These are phyloP conservation scores for Cryptotis parvus DNA, from an alignment of 2,113 vertebrate species.

Conservation along the genomic window DNA sequence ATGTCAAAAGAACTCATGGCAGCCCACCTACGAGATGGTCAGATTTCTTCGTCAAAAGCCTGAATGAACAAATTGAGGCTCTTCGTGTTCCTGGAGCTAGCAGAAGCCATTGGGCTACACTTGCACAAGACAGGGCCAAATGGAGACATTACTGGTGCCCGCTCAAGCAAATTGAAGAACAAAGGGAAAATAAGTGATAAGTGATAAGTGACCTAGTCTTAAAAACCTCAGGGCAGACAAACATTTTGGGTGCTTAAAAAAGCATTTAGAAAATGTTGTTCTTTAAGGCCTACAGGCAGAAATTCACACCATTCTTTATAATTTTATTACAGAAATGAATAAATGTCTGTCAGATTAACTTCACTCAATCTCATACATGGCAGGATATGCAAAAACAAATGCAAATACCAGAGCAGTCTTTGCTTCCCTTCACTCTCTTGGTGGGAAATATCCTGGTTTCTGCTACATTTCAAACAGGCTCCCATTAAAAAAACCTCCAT, in stretches of 20 bases:
- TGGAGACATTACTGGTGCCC: no score
- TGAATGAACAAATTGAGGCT: no score
- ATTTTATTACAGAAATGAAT: conserved; percentile 76
- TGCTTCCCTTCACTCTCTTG: conserved; percentile 21
- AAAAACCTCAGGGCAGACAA: conserved; percentile 68
- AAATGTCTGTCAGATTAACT: conserved; percentile 73
- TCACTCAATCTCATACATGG: conserved; percentile 56
- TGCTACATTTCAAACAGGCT: not conserved
- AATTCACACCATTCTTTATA: conserved; percentile 60
- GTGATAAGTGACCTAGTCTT: no score
- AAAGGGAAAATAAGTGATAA: no score
- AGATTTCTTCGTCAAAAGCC: no score
- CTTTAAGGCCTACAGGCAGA: conserved; percentile 55
- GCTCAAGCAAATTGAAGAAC: no score
- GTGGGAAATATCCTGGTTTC: not conserved
- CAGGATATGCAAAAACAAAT: not conserved
- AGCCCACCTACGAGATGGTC: no score
- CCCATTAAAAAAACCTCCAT: not conserved
- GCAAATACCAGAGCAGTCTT: conserved; percentile 23
- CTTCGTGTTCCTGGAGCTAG: no score
- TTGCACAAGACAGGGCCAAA: no score
- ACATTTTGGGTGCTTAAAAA: conserved; percentile 76
- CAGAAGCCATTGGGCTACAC: no score
- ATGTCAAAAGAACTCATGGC: no score
- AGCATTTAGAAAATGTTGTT: conserved; percentile 71